These are phyloP conservation scores for Pollimyrus isidori DNA, from an alignment of 2,113 vertebrate genomes.

Conservation along the genomic window DNA sequence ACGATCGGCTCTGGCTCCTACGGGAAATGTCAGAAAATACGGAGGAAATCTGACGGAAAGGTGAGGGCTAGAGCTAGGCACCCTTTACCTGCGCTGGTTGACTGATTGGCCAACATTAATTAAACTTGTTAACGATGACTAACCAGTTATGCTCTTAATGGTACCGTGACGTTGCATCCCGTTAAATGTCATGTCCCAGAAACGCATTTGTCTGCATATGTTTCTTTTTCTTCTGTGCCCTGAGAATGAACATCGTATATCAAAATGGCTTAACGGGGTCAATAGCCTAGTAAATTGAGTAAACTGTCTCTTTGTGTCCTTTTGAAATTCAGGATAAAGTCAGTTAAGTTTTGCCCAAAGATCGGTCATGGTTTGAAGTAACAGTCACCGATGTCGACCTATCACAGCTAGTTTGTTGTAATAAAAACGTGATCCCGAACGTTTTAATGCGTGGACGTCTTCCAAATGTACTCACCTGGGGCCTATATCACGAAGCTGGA, in stretches of 20 bases:
- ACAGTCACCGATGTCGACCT: background rate
- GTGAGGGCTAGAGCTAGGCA: slow-evolving; percentile 48
- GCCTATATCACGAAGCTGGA: background rate
- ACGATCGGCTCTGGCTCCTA: slow-evolving; percentile 88
- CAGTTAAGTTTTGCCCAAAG: background rate
- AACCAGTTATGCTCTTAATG: background rate
- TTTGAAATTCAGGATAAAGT: background rate
- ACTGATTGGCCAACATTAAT: background rate
- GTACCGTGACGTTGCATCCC: background rate
- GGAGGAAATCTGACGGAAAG: slow-evolving; percentile 78
- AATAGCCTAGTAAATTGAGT: background rate
- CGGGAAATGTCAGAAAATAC: slow-evolving; percentile 87
- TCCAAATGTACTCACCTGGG: background rate
- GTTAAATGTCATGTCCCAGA: background rate
- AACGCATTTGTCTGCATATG: background rate
- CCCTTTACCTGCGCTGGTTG: background rate
- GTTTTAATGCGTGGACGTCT: background rate
- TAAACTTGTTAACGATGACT: background rate
- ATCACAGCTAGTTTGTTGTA: background rate
- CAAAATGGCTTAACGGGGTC: background rate
- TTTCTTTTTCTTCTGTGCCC: background rate
- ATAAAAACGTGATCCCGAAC: background rate
- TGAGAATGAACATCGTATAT: background rate
- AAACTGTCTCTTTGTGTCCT: background rate
- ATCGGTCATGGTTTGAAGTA: background rate